Base-by-base conservation (phyloP, 2,113 vertebrate species). In the Trochalopteron elliotii region DNA sequence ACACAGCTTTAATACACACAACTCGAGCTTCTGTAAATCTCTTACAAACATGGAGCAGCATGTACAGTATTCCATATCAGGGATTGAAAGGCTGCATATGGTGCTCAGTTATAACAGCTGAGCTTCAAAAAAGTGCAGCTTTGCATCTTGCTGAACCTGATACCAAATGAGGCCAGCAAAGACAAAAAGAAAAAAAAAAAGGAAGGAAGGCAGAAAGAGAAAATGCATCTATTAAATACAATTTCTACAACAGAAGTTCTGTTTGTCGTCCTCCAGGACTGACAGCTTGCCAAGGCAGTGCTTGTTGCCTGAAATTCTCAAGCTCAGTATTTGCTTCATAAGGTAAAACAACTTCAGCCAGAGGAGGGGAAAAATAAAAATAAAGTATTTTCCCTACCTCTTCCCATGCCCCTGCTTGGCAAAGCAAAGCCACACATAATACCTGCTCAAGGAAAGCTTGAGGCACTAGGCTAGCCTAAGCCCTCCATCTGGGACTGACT, bases 61-160 rank as follows among this genome's bases (percentile, higher is more conserved):
- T 95, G 97, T 97, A 97, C 97, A 92, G 74, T 91, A 96, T 97
- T 97, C 97, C 96, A 82, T 93, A 97, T 96, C 93, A 88, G 97
- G 97, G 96, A 96, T 80, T 96, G 97, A 97, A 97, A 98, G 95
- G 97, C 97, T 97, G 97, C 98, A 98, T 97, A 98, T 98, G 98
- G 98, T 85, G 92, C 97, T 98, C 55, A 77, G 97, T 96, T 97
- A 93, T 94, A 96, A 98, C 97, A 98, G 97, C 97, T 98, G 97
- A 98, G 97, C 97, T 97, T 97, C 89, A 87, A 97, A 97, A 97
- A 96, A 97, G 92, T 94, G 93, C 95, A 93, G 98, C 97, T 97
- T 97, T 97, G 97, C 96, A 97, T 97, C 96, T 97, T 94, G 72
- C 93, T 95, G 95, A 98, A 97, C 95, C 95, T 92, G 96, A 96